A percentile compares a stretch with the other conserved stretches of the same genome.
Evolutionary conservation across 2,113 vertebrate species (phyloP).

Genomic region (Ardeotis arabs): DNA sequence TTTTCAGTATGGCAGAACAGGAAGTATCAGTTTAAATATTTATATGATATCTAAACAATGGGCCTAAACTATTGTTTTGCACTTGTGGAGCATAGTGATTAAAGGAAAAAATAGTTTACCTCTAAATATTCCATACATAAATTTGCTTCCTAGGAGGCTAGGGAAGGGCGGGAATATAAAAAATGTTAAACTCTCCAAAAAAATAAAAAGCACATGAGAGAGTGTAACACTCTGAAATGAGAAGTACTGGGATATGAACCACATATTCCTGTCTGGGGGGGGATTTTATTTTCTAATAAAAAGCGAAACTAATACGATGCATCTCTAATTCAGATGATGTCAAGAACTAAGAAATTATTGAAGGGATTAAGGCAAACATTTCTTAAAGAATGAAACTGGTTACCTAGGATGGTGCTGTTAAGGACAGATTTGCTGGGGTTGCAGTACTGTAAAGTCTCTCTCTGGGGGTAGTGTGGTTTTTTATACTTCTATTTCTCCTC

Average conservation of each 20-base stretch:
- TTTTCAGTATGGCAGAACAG: conserved; percentile 9
- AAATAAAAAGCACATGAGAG: background rate
- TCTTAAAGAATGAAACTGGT: background rate
- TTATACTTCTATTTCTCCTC: background rate
- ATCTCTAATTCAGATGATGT: background rate
- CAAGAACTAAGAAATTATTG: background rate
- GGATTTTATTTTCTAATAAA: background rate
- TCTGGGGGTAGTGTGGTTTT: background rate
- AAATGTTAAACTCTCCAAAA: accelerated
- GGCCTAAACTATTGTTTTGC: background rate
- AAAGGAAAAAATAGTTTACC: background rate
- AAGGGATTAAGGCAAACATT: background rate
- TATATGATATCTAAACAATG: background rate
- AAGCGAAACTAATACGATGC: background rate
- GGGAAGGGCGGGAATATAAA: background rate
- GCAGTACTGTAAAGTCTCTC: background rate
- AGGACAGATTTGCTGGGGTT: background rate
- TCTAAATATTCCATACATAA: background rate
- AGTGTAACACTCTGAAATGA: background rate
- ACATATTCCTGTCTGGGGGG: background rate
- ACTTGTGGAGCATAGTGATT: background rate
- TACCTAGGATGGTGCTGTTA: background rate
- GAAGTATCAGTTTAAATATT: conserved; percentile 11
- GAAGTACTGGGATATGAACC: background rate
- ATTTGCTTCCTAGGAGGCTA: background rate